Conservation (phyloP, 2,888 invertebrate genomes). For the Liopterus haemorrhoidalis region DNA sequence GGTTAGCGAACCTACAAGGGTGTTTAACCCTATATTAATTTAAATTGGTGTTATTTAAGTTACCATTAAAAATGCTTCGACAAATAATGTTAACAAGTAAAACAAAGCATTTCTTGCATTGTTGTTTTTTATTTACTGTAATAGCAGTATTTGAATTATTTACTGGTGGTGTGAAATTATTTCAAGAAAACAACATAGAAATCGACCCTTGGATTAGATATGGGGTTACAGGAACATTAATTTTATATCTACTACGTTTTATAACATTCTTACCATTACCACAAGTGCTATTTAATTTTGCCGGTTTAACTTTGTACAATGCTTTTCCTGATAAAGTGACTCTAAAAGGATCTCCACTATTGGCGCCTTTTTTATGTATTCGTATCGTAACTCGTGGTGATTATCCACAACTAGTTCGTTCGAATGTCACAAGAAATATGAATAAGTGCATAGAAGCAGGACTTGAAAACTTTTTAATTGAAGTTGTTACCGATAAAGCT, state of each 20-base stretch:
- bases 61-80: constrained; percentile 17
- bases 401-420: constrained; percentile 82
- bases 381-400: constrained; percentile 92
- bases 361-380: constrained; percentile 92
- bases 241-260: constrained; percentile 71
- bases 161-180: constrained; percentile 48
- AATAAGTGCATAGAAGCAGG: constrained; percentile 83
- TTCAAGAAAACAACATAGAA: constrained; percentile 49
- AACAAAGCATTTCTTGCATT: constrained; percentile 76
- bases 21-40: background rate
- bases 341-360: constrained; percentile 64
- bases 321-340: constrained; percentile 89
- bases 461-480: constrained; percentile 90
- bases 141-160: constrained; percentile 65
- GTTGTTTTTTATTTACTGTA: constrained; percentile 65
- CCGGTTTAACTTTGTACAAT: constrained; percentile 83
- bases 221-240: constrained; percentile 66
- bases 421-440: constrained; percentile 81
- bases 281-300: constrained; percentile 82
- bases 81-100: constrained; percentile 51
- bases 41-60: too few species aligned
- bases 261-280: constrained; percentile 82
- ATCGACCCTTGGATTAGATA: constrained; percentile 79
- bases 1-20: too few species aligned
- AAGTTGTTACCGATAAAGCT: constrained; percentile 90